Conservation (phyloP, 2,797 vertebrate species). For the Enteromius thamalakanensis region DNA sequence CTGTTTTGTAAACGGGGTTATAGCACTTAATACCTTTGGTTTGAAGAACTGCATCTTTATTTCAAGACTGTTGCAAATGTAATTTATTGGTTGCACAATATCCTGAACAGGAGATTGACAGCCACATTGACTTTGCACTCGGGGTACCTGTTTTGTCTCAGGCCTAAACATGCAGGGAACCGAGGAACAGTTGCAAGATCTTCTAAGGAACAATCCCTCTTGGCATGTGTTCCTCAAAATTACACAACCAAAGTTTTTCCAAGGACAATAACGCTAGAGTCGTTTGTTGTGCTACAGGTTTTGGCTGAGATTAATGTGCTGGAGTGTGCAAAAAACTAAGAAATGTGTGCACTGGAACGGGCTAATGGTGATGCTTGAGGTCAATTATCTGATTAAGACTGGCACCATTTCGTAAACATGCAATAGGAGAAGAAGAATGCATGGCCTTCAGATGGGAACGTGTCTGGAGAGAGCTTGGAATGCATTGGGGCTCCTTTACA, state of each 20-base stretch:
- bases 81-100: slow-evolving; percentile 2
- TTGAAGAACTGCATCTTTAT: slow-evolving; percentile 1
- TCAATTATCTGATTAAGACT: slow-evolving; percentile 52
- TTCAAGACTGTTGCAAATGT: neutral
- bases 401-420: slow-evolving; percentile 49
- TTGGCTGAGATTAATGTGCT: slow-evolving; percentile 25
- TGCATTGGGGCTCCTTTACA: slow-evolving; percentile 40
- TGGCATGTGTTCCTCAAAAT: slow-evolving; percentile 37
- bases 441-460: slow-evolving; percentile 36
- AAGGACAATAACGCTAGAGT: slow-evolving; percentile 38
- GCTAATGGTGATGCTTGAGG: slow-evolving; percentile 35
- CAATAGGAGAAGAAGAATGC: slow-evolving; percentile 30
- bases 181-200: slow-evolving; percentile 27
- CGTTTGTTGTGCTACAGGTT: slow-evolving; percentile 43
- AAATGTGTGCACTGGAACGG: slow-evolving; percentile 11
- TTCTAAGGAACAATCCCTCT: slow-evolving; percentile 29
- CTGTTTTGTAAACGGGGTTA: neutral
- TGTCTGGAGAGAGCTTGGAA: slow-evolving; percentile 35
- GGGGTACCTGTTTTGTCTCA: slow-evolving; percentile 32
- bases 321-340: slow-evolving; percentile 41
- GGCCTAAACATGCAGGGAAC: slow-evolving; percentile 30
- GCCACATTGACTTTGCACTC: neutral
- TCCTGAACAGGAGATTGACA: neutral
- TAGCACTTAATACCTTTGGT: slow-evolving; percentile 35
- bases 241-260: slow-evolving; percentile 39